Percentiles rank a stretch among this genome's conserved stretches.
These are phyloP conservation scores for Lymantria dispar DNA, from an alignment of 2,888 invertebrate species.

Conservation along the genomic window DNA sequence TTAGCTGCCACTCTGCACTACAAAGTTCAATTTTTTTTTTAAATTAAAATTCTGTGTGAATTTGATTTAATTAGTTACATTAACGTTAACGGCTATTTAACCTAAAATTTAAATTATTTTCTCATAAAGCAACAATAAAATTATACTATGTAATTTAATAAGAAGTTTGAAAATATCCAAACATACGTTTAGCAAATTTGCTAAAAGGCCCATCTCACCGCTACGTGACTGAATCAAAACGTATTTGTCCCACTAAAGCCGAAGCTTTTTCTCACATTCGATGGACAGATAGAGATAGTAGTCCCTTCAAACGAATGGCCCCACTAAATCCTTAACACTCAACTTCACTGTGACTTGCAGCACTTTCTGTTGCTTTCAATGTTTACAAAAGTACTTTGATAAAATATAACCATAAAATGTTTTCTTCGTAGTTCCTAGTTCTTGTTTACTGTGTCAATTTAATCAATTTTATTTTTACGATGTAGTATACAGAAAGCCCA, in stretches of 20 bases:
- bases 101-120: no score
- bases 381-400: constrained; percentile 35
- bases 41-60: no score
- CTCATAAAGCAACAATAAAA: no score
- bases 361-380: constrained; percentile 47
- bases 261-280: constrained; percentile 71
- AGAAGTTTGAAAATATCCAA: constrained; percentile 47
- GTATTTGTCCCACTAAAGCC: constrained; percentile 78
- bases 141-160: no score
- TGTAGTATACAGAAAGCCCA: background rate
- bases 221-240: constrained; percentile 77
- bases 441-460: constrained; percentile 3
- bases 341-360: constrained; percentile 59
- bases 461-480: background rate
- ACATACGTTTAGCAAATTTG: constrained; percentile 72
- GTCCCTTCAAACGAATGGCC: constrained; percentile 66
- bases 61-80: no score
- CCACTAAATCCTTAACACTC: constrained; percentile 74
- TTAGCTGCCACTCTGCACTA: no score
- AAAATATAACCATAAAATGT: constrained; percentile 24
- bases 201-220: constrained; percentile 69
- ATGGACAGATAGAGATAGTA: constrained; percentile 74
- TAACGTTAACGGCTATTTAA: no score
- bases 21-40: no score
- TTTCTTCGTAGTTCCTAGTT: constrained; percentile 16